A percentile compares a stretch with the other conserved stretches of the same genome.
These are phyloP conservation scores for Drosophila lowei DNA, from an alignment of 1,140 invertebrate genomes.

Conservation along the genomic window DNA sequence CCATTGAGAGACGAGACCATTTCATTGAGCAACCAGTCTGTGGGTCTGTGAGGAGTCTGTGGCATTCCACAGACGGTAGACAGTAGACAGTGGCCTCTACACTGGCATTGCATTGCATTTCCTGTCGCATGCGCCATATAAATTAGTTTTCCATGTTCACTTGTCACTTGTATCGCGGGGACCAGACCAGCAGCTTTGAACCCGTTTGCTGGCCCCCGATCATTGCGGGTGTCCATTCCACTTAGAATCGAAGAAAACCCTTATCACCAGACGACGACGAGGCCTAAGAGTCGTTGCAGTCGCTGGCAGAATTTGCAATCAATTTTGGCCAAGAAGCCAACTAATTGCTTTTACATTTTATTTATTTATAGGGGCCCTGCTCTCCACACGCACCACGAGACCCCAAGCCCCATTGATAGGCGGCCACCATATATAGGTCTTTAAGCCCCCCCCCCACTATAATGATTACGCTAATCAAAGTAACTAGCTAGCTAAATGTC, in stretches of 20 bases:
- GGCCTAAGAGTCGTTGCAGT: constrained; percentile 17
- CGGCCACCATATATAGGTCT: not conserved
- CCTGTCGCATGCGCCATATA: constrained; percentile 68
- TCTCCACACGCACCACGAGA: constrained; percentile 31
- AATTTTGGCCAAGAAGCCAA: constrained; percentile 56
- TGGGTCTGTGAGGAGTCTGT: constrained; percentile 8
- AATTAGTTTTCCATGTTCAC: constrained; percentile 78
- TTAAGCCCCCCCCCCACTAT: constrained; percentile 7
- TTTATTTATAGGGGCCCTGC: constrained; percentile 32
- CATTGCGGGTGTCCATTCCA: constrained; percentile 65
- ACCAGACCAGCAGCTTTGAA: constrained; percentile 34
- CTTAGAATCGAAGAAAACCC: constrained; percentile 51
- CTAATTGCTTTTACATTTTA: constrained; percentile 46
- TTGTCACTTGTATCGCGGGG: constrained; percentile 68
- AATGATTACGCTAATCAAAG: not conserved
- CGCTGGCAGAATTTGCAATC: constrained; percentile 51
- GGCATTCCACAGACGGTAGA: constrained; percentile 1
- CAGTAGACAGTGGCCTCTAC: not conserved
- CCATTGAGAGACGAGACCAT: not conserved
- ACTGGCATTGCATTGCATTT: constrained; percentile 32
- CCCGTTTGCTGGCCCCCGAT: constrained; percentile 39
- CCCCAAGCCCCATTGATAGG: too few relatives aligned
- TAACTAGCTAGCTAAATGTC: constrained; percentile 23
- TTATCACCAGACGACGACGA: constrained; percentile 43
- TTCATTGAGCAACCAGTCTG: constrained; percentile 38